A percentile compares a stretch with the other conserved stretches of the same genome.
Conservation (phyloP, 1,140 invertebrate genomes). For the Magallana gigas region DNA sequence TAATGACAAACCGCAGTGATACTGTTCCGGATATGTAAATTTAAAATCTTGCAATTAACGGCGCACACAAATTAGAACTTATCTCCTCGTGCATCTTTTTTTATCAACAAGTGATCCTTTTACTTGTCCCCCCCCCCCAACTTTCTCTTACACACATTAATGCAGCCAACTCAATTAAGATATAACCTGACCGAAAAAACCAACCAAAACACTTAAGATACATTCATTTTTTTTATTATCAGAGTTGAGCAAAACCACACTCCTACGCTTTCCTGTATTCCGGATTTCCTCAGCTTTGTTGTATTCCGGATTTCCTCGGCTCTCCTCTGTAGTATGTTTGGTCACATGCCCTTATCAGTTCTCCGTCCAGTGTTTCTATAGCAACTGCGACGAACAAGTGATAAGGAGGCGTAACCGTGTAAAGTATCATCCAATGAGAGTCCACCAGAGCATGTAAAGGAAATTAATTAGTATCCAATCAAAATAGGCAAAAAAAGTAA, state of each 20-base stretch:
- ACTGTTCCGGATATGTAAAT: no score
- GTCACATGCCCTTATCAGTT: slow-evolving; percentile 75
- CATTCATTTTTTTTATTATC: background rate
- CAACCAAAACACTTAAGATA: background rate
- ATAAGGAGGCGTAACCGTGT: slow-evolving; percentile 68
- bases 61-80: no score
- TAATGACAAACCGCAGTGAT: no score
- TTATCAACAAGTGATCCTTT: no score
- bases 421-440: background rate
- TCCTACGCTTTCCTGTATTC: no score
- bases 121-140: no score
- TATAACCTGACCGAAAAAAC: background rate
- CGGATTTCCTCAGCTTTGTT: background rate
- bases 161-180: no score
- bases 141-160: no score
- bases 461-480: background rate
- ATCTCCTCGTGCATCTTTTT: no score
- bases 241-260: background rate
- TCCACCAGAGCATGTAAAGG: background rate
- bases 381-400: slow-evolving; percentile 70
- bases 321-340: background rate
- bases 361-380: slow-evolving; percentile 70
- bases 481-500: background rate
- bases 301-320: background rate
- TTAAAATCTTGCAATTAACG: no score